A percentile compares a stretch with the other conserved stretches of the same genome.
phyloP scores from a whole-genome alignment of 2,888 invertebrate genomes.

The Polydrusus tereticollis region DNA sequence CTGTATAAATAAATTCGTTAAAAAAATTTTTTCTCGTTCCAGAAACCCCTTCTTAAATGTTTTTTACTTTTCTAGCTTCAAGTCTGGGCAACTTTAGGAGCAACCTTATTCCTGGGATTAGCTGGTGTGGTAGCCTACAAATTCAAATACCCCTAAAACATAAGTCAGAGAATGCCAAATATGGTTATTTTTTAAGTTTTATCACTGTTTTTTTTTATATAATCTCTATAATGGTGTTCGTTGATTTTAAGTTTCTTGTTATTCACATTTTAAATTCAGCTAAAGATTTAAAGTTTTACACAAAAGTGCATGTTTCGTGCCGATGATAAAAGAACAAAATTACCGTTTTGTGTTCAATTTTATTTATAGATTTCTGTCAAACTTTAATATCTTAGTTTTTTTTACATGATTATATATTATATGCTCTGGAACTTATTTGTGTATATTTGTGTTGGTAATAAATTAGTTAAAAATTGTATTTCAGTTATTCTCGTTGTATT shows the following conservation, averaged over 20 bases:
- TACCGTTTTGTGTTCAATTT: too few relatives aligned
- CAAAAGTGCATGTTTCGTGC: too few relatives aligned
- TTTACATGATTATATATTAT: not conserved
- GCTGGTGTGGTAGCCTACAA: conserved; percentile 82
- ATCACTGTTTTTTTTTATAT: not conserved
- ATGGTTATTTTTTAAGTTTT: conserved; percentile 10
- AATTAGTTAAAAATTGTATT: too few relatives aligned
- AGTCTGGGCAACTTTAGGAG: conserved; percentile 78
- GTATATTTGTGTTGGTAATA: not conserved
- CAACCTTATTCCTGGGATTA: conserved; percentile 76
- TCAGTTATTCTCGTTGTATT: too few relatives aligned
- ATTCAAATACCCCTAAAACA: conserved; percentile 70
- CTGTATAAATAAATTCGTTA: too few relatives aligned
- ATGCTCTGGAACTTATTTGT: not conserved
- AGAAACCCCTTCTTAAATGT: too few relatives aligned
- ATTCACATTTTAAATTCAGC: not conserved
- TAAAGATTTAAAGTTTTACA: not conserved
- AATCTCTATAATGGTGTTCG: not conserved
- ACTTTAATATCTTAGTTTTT: not conserved
- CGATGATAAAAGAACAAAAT: too few relatives aligned
- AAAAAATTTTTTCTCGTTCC: too few relatives aligned
- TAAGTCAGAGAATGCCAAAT: not conserved
- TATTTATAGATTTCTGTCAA: not conserved
- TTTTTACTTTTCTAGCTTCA: conserved; percentile 66
- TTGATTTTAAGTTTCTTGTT: conserved; percentile 10